Percentiles rank a stretch among this genome's conserved stretches.
Evolutionary conservation across 2,888 invertebrate genomes (phyloP).

Genomic region (Plemyria rubiginata): DNA sequence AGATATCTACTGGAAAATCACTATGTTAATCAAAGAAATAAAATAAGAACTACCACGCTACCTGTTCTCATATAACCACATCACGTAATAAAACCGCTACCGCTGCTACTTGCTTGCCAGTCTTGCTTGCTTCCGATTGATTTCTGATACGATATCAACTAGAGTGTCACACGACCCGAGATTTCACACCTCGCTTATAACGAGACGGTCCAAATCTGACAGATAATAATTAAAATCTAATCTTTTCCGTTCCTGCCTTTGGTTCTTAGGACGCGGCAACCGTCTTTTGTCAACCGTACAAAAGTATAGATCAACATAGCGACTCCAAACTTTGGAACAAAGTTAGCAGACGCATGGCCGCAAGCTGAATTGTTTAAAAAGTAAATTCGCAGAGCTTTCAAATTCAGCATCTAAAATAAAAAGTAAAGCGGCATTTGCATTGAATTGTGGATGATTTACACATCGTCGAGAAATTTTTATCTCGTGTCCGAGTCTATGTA

Average conservation of each 20-base stretch:
- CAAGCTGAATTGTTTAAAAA: no score
- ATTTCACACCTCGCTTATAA: constrained; percentile 37
- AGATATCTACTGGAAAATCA: not conserved
- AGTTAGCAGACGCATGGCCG: no score
- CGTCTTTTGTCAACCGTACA: not conserved
- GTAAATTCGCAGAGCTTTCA: no score
- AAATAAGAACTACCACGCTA: constrained; percentile 13
- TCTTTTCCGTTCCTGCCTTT: constrained; percentile 15
- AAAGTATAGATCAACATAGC: not conserved
- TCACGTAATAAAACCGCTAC: constrained; percentile 17
- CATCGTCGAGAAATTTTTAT: no score
- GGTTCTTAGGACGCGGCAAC: not conserved
- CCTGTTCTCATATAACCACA: constrained; percentile 15
- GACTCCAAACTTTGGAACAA: no score
- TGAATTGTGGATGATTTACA: no score
- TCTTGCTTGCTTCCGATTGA: constrained; percentile 24
- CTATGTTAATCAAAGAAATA: constrained; percentile 7
- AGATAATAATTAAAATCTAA: constrained; percentile 43
- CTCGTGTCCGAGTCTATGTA: no score
- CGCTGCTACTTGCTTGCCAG: constrained; percentile 9
- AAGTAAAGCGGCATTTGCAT: no score
- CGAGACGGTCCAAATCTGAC: constrained; percentile 28
- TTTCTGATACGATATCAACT: constrained; percentile 35
- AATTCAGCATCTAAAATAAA: no score
- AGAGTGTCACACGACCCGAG: constrained; percentile 33